A percentile compares a stretch with the other conserved stretches of the same genome.
These are phyloP conservation scores for Eidolon helvum DNA, from an alignment of 2,113 vertebrate species.

Conservation along the genomic window DNA sequence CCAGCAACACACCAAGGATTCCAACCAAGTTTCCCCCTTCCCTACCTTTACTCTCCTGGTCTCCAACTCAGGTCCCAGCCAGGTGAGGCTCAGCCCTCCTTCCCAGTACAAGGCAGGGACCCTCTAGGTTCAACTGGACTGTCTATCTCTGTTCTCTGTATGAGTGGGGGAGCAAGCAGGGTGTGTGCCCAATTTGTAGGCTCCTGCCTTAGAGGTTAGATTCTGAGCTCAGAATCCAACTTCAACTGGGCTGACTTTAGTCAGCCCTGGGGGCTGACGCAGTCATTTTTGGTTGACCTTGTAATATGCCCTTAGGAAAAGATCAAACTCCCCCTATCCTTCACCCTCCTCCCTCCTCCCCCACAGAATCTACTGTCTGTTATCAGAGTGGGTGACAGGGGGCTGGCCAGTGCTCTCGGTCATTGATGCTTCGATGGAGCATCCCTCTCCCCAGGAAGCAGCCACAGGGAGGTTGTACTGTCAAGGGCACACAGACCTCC, in stretches of 20 bases:
- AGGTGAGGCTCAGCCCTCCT: neutral
- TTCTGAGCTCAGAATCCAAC: neutral
- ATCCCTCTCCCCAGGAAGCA: neutral
- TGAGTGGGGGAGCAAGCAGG: neutral
- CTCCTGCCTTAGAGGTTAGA: neutral
- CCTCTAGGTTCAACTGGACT: neutral
- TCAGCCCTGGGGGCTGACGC: neutral
- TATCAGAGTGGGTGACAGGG: neutral
- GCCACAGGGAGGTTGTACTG: neutral
- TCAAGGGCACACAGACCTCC: neutral
- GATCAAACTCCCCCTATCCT: neutral
- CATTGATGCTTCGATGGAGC: neutral
- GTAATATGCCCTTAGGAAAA: neutral
- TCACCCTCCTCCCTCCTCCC: accelerated
- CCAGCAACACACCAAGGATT: neutral
- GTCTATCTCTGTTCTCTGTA: accelerated
- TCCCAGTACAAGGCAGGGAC: neutral
- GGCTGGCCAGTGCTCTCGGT: neutral
- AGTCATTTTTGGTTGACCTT: neutral
- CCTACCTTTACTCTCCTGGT: neutral
- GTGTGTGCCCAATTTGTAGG: neutral
- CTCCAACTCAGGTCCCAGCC: neutral
- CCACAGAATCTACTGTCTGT: accelerated
- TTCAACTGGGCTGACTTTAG: accelerated
- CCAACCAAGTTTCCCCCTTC: neutral